phyloP scores from a whole-genome alignment of 2,113 vertebrate species.

The Thunnus thynnus region DNA sequence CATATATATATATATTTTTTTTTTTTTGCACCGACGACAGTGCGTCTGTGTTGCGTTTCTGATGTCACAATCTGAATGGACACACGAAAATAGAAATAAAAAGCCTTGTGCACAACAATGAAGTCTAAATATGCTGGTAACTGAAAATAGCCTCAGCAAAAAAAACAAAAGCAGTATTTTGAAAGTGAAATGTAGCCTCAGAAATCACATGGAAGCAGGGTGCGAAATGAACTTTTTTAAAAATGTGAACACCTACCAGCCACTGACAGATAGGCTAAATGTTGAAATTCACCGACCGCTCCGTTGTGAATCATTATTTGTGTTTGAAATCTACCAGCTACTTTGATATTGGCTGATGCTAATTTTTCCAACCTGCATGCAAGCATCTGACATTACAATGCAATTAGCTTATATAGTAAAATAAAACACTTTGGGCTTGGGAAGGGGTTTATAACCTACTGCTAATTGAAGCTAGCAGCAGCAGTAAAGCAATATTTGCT shows the following conservation, averaged over 20 bases:
- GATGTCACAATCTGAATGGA: neutral
- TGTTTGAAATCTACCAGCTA: too few relatives aligned
- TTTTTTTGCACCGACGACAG: neutral
- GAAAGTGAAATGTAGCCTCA: neutral
- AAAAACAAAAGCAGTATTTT: too few relatives aligned
- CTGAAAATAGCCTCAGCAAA: too few relatives aligned
- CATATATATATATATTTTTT: neutral
- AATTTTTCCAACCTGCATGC: neutral
- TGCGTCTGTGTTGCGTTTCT: neutral
- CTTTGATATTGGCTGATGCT: too few relatives aligned
- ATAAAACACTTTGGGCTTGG: too few relatives aligned
- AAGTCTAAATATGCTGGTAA: neutral
- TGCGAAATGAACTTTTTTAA: too few relatives aligned
- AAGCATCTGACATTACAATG: neutral
- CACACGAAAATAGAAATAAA: constrained; percentile 1
- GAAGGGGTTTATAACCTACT: constrained; percentile 1
- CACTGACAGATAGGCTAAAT: too few relatives aligned
- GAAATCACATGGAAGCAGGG: neutral
- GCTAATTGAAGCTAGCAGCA: constrained; percentile 1
- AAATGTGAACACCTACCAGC: too few relatives aligned
- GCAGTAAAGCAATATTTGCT: constrained; percentile 2
- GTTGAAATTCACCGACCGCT: too few relatives aligned
- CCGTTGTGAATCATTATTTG: too few relatives aligned
- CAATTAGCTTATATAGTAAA: constrained; percentile 15
- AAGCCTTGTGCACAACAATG: neutral